Conservation (phyloP, 1,140 invertebrate genomes). For the Sycophila sp. region DNA sequence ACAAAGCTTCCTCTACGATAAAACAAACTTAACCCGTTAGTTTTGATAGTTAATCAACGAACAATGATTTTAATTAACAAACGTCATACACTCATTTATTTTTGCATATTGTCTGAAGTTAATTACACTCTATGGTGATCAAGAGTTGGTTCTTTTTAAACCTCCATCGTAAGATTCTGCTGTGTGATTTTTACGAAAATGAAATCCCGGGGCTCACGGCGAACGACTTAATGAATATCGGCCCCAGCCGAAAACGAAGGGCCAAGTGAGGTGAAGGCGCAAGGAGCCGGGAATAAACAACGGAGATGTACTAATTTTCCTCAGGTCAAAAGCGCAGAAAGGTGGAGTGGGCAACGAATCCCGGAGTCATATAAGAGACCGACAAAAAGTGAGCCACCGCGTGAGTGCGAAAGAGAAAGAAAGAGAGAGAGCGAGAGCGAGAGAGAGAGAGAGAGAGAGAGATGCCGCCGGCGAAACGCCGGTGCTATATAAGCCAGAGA, state of each 20-base stretch:
- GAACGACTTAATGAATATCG: constrained; percentile 19
- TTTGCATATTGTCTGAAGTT: too few species aligned
- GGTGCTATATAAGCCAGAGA: not conserved
- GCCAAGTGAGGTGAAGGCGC: not conserved
- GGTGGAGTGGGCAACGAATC: not conserved
- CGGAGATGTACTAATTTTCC: constrained; percentile 34
- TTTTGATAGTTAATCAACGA: too few species aligned
- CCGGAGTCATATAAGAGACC: constrained; percentile 14
- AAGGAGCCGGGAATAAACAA: constrained; percentile 6
- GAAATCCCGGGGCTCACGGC: constrained; percentile 3
- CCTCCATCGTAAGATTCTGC: too few species aligned
- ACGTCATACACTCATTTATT: too few species aligned
- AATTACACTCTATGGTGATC: too few species aligned
- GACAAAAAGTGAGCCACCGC: constrained; percentile 12
- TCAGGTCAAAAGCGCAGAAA: constrained; percentile 1
- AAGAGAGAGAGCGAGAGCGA: not conserved
- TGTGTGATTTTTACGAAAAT: constrained; percentile 12
- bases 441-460: not conserved
- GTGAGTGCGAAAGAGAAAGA: not conserved
- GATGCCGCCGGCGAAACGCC: not conserved
- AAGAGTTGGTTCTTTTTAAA: too few species aligned
- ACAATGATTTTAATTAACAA: too few species aligned
- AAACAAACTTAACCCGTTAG: too few species aligned
- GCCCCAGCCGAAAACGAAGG: not conserved
- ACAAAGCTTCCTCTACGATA: too few species aligned